A percentile compares a stretch with the other conserved stretches of the same genome.
phyloP scores from a whole-genome alignment of 2,113 vertebrate species.

The Egretta garzetta region DNA sequence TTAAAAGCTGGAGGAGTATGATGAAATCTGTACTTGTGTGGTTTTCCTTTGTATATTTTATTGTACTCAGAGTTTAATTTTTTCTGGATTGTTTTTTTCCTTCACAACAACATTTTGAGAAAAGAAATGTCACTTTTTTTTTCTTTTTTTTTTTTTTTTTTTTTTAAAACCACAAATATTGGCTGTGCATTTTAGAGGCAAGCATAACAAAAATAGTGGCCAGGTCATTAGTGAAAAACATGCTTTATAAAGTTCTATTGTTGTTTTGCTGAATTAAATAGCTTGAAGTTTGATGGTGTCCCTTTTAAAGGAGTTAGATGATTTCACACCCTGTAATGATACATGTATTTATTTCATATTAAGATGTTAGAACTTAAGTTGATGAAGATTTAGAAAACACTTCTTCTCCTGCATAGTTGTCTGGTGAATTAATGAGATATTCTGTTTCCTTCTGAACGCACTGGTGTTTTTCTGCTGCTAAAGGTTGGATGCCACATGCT shows the following conservation, averaged over 20 bases:
- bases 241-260: not conserved
- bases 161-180: not conserved
- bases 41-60: constrained; percentile 56
- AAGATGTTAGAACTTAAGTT: not conserved
- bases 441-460: not conserved
- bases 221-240: constrained; percentile 27
- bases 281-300: not conserved
- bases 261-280: not conserved
- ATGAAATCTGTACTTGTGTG: constrained; percentile 39
- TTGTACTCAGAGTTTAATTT: not conserved
- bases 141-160: not conserved
- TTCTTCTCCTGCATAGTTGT: not conserved
- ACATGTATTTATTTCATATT: not conserved
- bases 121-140: not conserved
- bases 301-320: not conserved
- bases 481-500: not conserved
- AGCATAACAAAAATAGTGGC: not conserved
- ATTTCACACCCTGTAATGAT: not conserved
- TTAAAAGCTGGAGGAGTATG: constrained; percentile 47
- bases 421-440: not conserved
- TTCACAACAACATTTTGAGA: not conserved
- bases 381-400: not conserved
- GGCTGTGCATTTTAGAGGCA: not conserved
- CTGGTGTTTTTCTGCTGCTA: not conserved
- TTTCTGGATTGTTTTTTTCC: not conserved